Conservation (phyloP, 1,140 invertebrate genomes). For the Chironomus striatipennis region DNA sequence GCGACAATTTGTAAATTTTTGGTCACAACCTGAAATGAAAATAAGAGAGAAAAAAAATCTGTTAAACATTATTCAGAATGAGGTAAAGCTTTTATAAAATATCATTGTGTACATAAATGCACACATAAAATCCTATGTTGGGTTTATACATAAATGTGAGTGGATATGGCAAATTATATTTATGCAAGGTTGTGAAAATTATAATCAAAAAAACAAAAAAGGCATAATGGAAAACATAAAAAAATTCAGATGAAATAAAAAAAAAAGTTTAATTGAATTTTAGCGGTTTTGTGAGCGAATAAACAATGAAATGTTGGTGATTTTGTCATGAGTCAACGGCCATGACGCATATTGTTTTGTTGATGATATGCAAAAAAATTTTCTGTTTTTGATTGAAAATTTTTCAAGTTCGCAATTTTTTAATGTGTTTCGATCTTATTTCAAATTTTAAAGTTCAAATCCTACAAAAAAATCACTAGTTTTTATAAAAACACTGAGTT, state of each 20-base stretch:
- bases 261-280: conserved; percentile 15
- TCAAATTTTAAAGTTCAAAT: too few relatives aligned
- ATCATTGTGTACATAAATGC: too few relatives aligned
- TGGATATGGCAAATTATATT: neutral
- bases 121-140: too few relatives aligned
- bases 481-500: too few relatives aligned
- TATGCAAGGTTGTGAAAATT: neutral
- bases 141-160: neutral
- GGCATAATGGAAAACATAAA: neutral
- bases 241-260: neutral
- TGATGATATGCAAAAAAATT: too few relatives aligned
- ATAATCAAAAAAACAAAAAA: neutral
- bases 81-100: neutral
- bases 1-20: conserved; percentile 22
- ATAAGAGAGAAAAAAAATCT: neutral
- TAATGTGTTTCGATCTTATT: too few relatives aligned
- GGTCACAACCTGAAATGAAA: conserved; percentile 20
- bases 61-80: conserved; percentile 12
- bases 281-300: neutral
- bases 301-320: too few relatives aligned
- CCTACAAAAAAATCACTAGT: too few relatives aligned
- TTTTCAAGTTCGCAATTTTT: too few relatives aligned
- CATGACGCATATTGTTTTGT: too few relatives aligned
- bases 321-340: too few relatives aligned
- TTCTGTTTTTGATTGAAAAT: too few relatives aligned